Percentiles rank a stretch among this genome's conserved stretches.
These are phyloP conservation scores for Mustela nigripes DNA, from an alignment of 2,113 vertebrate species.

Conservation along the genomic window DNA sequence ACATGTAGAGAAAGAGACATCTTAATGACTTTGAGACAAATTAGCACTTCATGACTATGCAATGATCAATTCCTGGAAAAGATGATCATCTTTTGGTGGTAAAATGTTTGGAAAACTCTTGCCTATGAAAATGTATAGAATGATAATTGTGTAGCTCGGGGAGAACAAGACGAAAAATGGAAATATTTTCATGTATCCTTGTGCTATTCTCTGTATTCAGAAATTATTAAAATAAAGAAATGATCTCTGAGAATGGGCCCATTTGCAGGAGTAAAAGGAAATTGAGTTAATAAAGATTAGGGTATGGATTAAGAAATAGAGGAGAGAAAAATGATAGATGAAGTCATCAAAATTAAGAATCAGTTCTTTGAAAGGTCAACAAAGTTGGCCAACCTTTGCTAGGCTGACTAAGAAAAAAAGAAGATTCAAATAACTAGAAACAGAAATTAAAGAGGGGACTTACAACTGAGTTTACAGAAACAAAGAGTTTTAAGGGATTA, in stretches of 20 bases:
- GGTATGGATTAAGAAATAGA: not conserved
- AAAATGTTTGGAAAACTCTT: not conserved
- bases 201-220: not conserved
- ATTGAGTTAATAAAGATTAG: not conserved
- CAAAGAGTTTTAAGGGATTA: not conserved
- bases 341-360: not conserved
- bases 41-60: fast-evolving
- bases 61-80: not conserved
- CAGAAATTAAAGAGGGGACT: not conserved
- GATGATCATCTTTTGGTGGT: too few species aligned
- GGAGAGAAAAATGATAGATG: not conserved
- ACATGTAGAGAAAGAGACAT: fast-evolving
- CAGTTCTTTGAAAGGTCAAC: not conserved
- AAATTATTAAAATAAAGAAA: not conserved
- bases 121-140: fast-evolving
- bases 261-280: not conserved
- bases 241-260: not conserved
- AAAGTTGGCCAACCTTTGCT: not conserved
- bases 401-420: not conserved
- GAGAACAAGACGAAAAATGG: not conserved
- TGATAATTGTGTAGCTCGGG: not conserved
- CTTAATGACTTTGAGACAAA: not conserved
- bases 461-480: not conserved
- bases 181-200: not conserved
- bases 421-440: not conserved